Evolutionary conservation across 1,140 invertebrate genomes (phyloP), one percentile per base, ranked within the genome.

Genomic region (Leptestheria dahalacensis): DNA sequence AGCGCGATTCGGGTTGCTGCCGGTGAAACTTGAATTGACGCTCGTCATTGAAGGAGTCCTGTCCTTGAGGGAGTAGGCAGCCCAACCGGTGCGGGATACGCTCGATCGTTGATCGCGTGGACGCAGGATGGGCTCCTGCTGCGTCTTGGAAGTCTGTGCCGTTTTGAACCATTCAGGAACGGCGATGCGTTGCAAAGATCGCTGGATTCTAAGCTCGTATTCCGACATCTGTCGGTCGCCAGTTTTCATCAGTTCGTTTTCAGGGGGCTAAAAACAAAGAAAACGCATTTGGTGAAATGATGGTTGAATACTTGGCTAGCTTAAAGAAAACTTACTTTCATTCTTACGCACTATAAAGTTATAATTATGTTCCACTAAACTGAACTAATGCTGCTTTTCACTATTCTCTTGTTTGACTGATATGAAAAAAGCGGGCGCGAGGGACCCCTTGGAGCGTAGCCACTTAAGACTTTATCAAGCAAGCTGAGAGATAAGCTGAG

Each of bases 111-210:
- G 18, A 10, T 60, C 23, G 0, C 49, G 6, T 0, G 51, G 21
- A 18, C 59, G 51, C 26, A 46, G 28, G 48, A 55, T 41, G 53
- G 72, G 47, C 52, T 67, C 64, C 46, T 68, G 65, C 56, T 66
- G 68, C 63, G 73, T 69, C 66, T 70, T 72, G 63, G 67, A 67
- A 64, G 68, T 71, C 61, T 57, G 57, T 58, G 52, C 33, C 6
- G 88, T 87, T 72, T 87, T 90, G 76, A 88, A 91, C 91, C 91
- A 96, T 68, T 95, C 90, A 48, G 92, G 92, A 46, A 95, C 83
- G 73, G 92, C 90, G 57, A 96, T 80, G 66, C 89, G 87, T 71
- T 92, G 88, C 63, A 96, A 73, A 24, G 90, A 94, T 64, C 90
- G 82, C 70, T 92, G 88, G 53, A 96, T 86, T 57, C 92, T 79